Percentiles rank a stretch among this genome's conserved stretches.
These are phyloP conservation scores for Rhincodon typus DNA, from an alignment of 2,797 vertebrate genomes.

Conservation along the genomic window DNA sequence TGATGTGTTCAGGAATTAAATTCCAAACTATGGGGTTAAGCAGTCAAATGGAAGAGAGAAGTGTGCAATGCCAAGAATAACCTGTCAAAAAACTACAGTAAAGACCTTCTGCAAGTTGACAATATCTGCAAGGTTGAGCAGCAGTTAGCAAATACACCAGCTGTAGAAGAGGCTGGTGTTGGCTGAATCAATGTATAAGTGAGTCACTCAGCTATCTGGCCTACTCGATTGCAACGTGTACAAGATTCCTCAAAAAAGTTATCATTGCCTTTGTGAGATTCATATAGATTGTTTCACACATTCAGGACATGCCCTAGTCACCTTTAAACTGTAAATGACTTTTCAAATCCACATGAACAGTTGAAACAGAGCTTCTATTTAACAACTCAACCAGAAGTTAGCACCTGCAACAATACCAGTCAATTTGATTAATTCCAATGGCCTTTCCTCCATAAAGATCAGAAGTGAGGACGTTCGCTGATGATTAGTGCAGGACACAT, in stretches of 20 bases:
- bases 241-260: not conserved
- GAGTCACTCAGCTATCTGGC: not conserved
- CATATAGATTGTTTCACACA: not conserved
- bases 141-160: not conserved
- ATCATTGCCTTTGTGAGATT: not conserved
- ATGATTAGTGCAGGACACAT: not conserved
- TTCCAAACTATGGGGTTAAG: not conserved
- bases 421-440: not conserved
- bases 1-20: not conserved
- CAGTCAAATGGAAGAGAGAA: not conserved
- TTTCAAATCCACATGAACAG: not conserved
- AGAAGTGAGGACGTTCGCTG: not conserved
- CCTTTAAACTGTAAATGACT: not conserved
- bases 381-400: not conserved
- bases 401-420: not conserved
- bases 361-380: not conserved
- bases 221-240: not conserved
- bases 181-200: not conserved
- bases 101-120: not conserved
- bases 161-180: not conserved
- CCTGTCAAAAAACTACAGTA: not conserved
- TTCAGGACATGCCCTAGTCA: not conserved
- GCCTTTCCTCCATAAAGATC: not conserved
- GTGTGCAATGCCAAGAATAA: not conserved
- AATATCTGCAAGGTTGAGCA: not conserved